Evolutionary conservation across 2,797 vertebrate species (phyloP), one percentile per base, ranked within the genome.

Genomic region (Emys orbicularis): DNA sequence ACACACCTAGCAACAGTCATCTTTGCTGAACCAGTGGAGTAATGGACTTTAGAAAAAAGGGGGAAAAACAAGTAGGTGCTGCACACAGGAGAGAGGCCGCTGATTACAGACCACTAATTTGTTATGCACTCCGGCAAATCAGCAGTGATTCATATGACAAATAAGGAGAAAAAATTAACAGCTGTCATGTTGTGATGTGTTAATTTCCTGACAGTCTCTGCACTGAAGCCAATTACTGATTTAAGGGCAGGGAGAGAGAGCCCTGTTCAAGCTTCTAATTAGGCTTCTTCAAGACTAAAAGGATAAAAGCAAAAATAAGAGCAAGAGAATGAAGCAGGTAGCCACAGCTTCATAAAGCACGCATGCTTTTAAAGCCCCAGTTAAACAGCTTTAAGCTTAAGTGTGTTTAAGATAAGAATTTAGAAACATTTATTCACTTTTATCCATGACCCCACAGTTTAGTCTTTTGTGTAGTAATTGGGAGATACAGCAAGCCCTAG

Each of bases 221-320:
- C 97, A 98, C 99, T 99, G 99, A 99, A 99, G 99, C 99, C 99
- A 99, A 99, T 99, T 99, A 99, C 99, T 99, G 99, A 99, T 99
- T 99, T 99, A 99, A 99, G 99, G 99, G 99, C 99, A 99, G 98
- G 97, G 98, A 99, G 99, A 99, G 98, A 99, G 98, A 98, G 98
- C 98, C 99, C 99, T 98, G 99, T 98, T 98, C 98, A 98, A 98
- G 99, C 98, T 98, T 99, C 99, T 99, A 99, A 99, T 99, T 99
- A 99, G 99, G 99, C 99, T 99, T 98, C 99, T 99, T 99, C 98
- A 98, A 99, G 99, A 99, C 99, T 99, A 99, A 99, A 99, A 99
- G 99, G 99, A 99, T 99, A 98, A 99, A 99, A 99, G 99, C 98
- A 98, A 99, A 99, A 99, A 99, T 98, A 99, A 98, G 98, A 98